These are phyloP conservation scores for Choristoneura rosaceana DNA, from an alignment of 2,888 invertebrate species.

Conservation along the genomic window DNA sequence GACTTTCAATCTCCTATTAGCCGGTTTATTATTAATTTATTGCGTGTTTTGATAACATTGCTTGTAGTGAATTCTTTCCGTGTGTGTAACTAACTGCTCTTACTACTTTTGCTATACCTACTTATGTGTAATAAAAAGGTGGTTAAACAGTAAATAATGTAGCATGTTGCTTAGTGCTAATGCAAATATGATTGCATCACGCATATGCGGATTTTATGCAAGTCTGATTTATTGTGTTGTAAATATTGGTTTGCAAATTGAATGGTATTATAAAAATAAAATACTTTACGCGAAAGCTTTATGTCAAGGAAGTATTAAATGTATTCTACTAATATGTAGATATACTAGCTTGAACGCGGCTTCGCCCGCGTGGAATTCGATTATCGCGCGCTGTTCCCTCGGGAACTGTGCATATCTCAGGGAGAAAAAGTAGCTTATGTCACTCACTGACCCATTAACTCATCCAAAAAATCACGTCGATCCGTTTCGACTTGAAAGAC, in stretches of 20 bases:
- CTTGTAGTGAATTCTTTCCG: slow-evolving; percentile 11
- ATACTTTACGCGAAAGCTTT: background rate
- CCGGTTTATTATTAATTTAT: background rate
- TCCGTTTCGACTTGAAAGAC: no score
- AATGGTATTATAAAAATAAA: background rate
- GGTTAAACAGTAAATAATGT: background rate
- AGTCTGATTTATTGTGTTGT: slow-evolving; percentile 5
- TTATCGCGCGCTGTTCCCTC: no score
- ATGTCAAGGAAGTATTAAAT: no score
- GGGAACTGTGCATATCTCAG: no score
- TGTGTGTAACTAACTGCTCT: background rate
- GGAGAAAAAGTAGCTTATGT: no score
- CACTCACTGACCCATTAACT: no score
- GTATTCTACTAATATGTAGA: no score
- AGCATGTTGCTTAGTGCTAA: slow-evolving; percentile 5
- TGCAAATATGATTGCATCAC: slow-evolving; percentile 7
- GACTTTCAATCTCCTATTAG: background rate
- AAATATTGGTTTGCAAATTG: background rate
- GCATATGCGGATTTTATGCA: background rate
- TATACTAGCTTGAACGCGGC: no score
- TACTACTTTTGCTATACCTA: background rate
- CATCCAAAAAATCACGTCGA: no score
- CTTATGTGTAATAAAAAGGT: slow-evolving; percentile 9
- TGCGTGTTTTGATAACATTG: background rate
- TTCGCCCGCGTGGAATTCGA: no score